A percentile compares a stretch with the other conserved stretches of the same genome.
Conservation (phyloP, 2,113 vertebrate species). For the Ibidorhyncha struthersii region DNA sequence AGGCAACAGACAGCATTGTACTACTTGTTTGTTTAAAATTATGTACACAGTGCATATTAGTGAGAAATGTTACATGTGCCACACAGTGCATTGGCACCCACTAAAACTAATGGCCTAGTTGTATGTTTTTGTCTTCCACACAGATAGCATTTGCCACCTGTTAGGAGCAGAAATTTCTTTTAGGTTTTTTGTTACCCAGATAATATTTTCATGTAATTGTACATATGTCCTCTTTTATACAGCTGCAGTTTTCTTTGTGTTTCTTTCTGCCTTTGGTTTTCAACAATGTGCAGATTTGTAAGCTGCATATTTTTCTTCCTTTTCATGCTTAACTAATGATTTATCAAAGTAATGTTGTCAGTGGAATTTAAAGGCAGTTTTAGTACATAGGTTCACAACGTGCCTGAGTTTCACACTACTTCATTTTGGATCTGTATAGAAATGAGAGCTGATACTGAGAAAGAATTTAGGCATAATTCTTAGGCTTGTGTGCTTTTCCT, state of each 20-base stretch:
- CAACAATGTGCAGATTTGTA: not conserved
- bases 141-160: not conserved
- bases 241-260: not conserved
- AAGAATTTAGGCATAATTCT: not conserved
- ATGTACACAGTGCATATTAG: not conserved
- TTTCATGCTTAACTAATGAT: not conserved
- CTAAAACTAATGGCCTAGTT: not conserved
- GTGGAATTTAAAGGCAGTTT: not conserved
- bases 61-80: not conserved
- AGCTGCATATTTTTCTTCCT: not conserved
- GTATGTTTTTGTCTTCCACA: not conserved
- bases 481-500: not conserved
- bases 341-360: not conserved
- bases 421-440: not conserved
- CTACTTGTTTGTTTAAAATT: not conserved
- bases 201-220: not conserved
- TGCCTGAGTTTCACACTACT: not conserved
- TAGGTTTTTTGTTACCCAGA: not conserved
- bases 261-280: not conserved
- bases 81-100: not conserved
- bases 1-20: not conserved
- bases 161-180: not conserved
- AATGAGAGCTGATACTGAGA: not conserved
- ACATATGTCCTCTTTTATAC: not conserved
- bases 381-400: not conserved